These are phyloP conservation scores for Turnix velox DNA, from an alignment of 2,113 vertebrate species.

Conservation along the genomic window DNA sequence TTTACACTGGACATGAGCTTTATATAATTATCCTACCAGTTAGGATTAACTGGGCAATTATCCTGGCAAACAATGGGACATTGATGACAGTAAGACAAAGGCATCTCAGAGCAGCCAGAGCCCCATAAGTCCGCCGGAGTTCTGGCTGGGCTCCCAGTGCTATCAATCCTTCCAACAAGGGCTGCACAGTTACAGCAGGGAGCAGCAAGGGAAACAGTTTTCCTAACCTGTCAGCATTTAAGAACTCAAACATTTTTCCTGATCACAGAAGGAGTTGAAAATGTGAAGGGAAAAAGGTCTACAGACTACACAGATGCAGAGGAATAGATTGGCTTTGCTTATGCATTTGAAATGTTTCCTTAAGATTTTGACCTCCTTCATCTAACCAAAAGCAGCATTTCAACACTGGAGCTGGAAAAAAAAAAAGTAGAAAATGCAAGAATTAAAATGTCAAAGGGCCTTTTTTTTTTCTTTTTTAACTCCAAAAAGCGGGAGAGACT, in stretches of 20 bases:
- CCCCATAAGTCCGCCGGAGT: background rate
- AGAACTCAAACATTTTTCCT: constrained; percentile 34
- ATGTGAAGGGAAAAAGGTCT: background rate
- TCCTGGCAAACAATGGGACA: constrained; percentile 1
- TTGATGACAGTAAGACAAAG: constrained; percentile 37
- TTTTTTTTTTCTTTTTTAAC: background rate
- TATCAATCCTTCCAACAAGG: background rate
- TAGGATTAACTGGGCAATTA: background rate
- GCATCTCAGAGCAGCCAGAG: background rate
- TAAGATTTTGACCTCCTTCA: background rate
- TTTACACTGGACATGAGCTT: constrained; percentile 9
- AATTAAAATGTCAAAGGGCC: background rate
- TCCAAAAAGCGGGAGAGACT: background rate
- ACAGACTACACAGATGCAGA: background rate
- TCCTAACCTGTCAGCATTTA: constrained; percentile 16
- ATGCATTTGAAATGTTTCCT: background rate
- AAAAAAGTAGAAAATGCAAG: background rate
- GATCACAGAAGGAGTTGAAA: background rate
- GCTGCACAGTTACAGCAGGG: background rate
- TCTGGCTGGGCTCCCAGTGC: background rate
- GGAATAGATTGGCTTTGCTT: background rate
- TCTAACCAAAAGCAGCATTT: background rate
- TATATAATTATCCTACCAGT: background rate
- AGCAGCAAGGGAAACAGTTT: constrained; percentile 40
- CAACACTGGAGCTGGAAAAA: background rate